A percentile compares a stretch with the other conserved stretches of the same genome.
These are phyloP conservation scores for Orthonevra nobilis DNA, from an alignment of 2,888 invertebrate species.

Conservation along the genomic window DNA sequence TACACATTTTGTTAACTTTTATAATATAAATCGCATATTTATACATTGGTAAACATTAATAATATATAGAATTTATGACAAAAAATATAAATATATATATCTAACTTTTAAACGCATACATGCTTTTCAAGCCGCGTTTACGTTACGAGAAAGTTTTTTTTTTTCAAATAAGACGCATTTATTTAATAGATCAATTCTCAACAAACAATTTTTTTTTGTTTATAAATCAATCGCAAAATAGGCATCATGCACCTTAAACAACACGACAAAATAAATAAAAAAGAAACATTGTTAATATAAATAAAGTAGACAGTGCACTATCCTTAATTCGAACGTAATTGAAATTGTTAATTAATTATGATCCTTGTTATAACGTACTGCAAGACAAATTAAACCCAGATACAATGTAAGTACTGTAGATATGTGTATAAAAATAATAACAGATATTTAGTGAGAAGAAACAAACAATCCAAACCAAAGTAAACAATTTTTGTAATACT, in stretches of 20 bases:
- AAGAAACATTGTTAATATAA: slow-evolving; percentile 12
- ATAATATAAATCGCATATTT: too few species aligned
- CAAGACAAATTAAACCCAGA: slow-evolving; percentile 45
- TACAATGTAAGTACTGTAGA: slow-evolving; percentile 67
- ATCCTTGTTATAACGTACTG: slow-evolving; percentile 17
- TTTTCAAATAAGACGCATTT: too few species aligned
- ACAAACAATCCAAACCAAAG: slow-evolving; percentile 34
- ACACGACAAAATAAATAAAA: slow-evolving; percentile 20
- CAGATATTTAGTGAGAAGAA: slow-evolving; percentile 33
- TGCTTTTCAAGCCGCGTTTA: too few species aligned
- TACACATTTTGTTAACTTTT: too few species aligned
- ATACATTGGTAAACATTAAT: too few species aligned
- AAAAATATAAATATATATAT: too few species aligned
- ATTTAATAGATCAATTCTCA: too few species aligned
- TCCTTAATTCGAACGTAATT: slow-evolving; percentile 49
- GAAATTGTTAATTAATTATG: slow-evolving; percentile 48
- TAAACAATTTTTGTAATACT: slow-evolving; percentile 67
- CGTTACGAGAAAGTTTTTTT: too few species aligned
- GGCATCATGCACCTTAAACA: slow-evolving; percentile 9
- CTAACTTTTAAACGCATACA: too few species aligned
- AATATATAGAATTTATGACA: too few species aligned
- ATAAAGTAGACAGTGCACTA: slow-evolving; percentile 42
- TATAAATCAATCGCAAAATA: not conserved
- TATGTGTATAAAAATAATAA: slow-evolving; percentile 66
- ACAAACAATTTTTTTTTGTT: too few species aligned